A percentile compares a stretch with the other conserved stretches of the same genome.
Evolutionary conservation across 2,797 vertebrate species (phyloP).

Genomic region (Bovichtus variegatus): DNA sequence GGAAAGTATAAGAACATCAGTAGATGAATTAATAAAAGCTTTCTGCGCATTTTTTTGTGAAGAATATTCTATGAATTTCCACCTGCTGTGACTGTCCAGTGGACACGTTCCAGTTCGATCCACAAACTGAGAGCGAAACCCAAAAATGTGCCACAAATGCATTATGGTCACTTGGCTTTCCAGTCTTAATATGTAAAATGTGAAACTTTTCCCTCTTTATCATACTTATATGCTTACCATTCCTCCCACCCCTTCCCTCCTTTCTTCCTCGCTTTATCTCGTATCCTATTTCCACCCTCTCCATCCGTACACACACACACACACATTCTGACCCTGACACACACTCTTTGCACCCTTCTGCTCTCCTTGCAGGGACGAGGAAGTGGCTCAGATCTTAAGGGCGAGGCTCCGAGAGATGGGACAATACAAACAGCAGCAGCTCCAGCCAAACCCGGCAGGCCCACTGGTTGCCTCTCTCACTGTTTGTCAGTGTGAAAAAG

Average conservation of each 20-base stretch:
- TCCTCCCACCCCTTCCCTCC: neutral
- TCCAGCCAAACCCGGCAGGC: neutral
- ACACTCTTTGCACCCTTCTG: neutral
- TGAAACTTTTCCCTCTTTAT: neutral
- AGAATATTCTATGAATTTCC: neutral
- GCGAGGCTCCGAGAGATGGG: constrained; percentile 16
- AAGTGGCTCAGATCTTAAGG: constrained; percentile 26
- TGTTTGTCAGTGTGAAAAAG: constrained; percentile 23
- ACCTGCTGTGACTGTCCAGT: constrained; percentile 18
- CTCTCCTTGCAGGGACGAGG: constrained; percentile 13
- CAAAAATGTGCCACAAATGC: neutral
- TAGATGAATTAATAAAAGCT: constrained; percentile 3
- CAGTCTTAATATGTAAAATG: neutral
- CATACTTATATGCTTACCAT: neutral
- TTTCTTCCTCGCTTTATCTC: neutral
- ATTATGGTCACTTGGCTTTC: neutral
- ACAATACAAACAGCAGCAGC: neutral
- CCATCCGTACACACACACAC: neutral
- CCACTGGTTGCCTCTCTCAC: neutral
- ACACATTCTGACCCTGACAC: neutral
- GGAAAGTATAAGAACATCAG: neutral
- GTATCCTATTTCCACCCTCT: neutral
- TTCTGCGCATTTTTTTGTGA: neutral
- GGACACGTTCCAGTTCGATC: neutral
- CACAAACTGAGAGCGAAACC: neutral